phyloP scores from a whole-genome alignment of 2,797 vertebrate species.

The Carduelis carduelis region DNA sequence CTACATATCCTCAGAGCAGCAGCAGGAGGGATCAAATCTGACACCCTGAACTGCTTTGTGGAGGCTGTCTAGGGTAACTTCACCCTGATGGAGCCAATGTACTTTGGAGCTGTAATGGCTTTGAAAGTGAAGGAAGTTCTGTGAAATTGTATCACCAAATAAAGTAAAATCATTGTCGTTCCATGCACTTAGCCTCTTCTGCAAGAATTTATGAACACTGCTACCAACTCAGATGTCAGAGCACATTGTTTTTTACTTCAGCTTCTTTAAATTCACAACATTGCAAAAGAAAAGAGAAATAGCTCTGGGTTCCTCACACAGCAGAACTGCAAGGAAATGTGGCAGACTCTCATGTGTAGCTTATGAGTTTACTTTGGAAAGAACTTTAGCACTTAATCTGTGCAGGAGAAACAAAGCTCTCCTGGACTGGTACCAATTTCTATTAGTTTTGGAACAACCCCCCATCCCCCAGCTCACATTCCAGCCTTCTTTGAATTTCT shows the following conservation, averaged over 20 bases:
- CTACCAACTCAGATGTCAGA: not conserved
- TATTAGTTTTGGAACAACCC: not conserved
- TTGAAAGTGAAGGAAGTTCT: not conserved
- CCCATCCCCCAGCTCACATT: not conserved
- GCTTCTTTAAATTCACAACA: not conserved
- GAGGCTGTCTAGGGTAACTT: not conserved
- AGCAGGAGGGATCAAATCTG: not conserved
- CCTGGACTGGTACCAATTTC: not conserved
- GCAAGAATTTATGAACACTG: not conserved
- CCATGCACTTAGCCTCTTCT: not conserved
- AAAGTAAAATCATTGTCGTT: not conserved
- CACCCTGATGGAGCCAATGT: rapidly evolving
- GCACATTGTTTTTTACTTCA: not conserved
- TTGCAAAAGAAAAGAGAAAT: not conserved
- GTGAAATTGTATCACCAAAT: not conserved
- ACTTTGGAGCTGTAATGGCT: rapidly evolving
- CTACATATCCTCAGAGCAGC: too few relatives aligned
- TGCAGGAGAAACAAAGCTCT: not conserved
- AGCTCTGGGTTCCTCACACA: not conserved
- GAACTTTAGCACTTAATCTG: not conserved
- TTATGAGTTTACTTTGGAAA: not conserved
- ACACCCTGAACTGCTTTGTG: not conserved
- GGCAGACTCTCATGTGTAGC: not conserved
- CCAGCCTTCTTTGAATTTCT: not conserved
- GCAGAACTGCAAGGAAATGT: not conserved